Evolutionary conservation across 92 coral and sea anemone species (phyloP).

Genomic region (Phenganax stokvisi): DNA sequence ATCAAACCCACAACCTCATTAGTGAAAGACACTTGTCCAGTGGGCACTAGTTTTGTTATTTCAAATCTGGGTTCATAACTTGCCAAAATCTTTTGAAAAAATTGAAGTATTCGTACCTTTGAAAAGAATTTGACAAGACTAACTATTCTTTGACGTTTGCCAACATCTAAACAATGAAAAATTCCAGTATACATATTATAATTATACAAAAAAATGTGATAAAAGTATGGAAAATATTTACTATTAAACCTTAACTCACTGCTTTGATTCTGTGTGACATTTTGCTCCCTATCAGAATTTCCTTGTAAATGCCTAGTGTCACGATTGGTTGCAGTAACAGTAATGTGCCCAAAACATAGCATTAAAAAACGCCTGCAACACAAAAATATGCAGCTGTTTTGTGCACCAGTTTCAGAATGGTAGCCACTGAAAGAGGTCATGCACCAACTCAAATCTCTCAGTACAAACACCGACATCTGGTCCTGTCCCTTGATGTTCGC

Average conservation of each 20-base stretch:
- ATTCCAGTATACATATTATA: not conserved
- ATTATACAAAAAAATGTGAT: not conserved
- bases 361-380: constrained; percentile 14
- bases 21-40: not conserved
- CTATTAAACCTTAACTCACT: not conserved
- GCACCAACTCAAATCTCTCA: too few relatives aligned
- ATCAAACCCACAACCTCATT: not conserved
- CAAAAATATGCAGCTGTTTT: not conserved
- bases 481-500: too few relatives aligned
- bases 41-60: not conserved
- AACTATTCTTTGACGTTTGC: not conserved
- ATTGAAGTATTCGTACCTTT: constrained; percentile 2
- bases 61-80: not conserved
- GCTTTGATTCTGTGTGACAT: not conserved
- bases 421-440: too few relatives aligned
- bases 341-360: constrained; percentile 39
- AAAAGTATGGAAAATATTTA: not conserved
- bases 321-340: constrained; percentile 4
- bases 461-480: not conserved
- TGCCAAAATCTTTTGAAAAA: not conserved
- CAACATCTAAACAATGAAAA: not conserved
- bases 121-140: constrained; percentile 18
- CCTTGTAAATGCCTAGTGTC: not conserved
- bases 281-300: not conserved
- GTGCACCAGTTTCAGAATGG: too few relatives aligned